Evolutionary conservation across 2,113 vertebrate species (phyloP).

Genomic region (Phylloscopus whistleri): DNA sequence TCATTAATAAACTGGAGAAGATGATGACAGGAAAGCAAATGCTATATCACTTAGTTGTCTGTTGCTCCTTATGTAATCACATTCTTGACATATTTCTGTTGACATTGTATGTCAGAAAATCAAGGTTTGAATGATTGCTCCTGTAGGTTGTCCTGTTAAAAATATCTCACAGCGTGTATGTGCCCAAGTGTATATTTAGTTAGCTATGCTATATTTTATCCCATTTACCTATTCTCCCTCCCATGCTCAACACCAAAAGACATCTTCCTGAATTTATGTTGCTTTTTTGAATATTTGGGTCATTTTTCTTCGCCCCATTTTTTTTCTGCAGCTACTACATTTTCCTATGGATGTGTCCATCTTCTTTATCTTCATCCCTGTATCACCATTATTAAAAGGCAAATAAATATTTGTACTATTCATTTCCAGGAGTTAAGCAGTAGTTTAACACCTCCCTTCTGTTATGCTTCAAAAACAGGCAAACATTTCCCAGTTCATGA

Average conservation of each 20-base stretch:
- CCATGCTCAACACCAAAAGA: neutral
- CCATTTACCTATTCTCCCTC: neutral
- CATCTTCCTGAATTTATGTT: neutral
- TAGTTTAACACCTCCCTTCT: neutral
- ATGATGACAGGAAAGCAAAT: slow-evolving; percentile 61
- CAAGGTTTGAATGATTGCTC: slow-evolving; percentile 51
- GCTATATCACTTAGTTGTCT: slow-evolving; percentile 28
- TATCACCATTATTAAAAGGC: neutral
- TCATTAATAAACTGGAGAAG: slow-evolving; percentile 49
- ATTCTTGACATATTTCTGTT: slow-evolving; percentile 46
- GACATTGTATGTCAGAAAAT: slow-evolving; percentile 51
- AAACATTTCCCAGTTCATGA: neutral
- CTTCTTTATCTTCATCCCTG: neutral
- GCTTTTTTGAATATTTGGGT: neutral
- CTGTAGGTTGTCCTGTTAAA: slow-evolving; percentile 53
- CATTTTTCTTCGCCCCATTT: neutral
- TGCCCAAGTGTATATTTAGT: neutral
- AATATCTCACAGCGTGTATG: slow-evolving; percentile 13
- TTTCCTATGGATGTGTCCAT: neutral
- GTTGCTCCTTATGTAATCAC: slow-evolving; percentile 50
- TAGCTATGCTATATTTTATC: neutral
- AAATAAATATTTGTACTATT: slow-evolving; percentile 2
- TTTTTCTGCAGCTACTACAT: neutral
- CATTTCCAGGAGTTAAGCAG: neutral
- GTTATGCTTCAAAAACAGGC: neutral